Evolutionary conservation across 1,140 invertebrate genomes (phyloP).

Genomic region (Drosophila mojavensis): DNA sequence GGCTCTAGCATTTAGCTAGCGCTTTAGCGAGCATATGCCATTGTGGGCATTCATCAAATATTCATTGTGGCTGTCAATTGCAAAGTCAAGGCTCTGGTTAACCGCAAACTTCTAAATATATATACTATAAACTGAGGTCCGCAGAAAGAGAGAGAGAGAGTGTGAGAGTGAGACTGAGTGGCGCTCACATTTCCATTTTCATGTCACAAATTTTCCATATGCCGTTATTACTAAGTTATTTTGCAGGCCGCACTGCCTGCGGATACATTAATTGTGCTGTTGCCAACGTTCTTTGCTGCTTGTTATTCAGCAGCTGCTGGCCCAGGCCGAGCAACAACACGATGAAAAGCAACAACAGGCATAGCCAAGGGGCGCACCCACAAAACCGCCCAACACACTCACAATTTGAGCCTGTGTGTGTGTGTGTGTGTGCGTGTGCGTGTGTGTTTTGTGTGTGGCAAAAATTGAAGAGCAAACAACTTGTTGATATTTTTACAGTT

Average conservation of each 20-base stretch:
- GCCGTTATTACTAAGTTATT: slow-evolving; percentile 77
- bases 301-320: slow-evolving; percentile 68
- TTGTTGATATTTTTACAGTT: slow-evolving; percentile 82
- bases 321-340: slow-evolving; percentile 28
- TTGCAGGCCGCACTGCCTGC: slow-evolving; percentile 51
- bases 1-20: slow-evolving; percentile 37
- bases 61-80: slow-evolving; percentile 44
- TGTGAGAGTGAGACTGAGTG: neutral
- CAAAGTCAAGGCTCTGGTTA: slow-evolving; percentile 33
- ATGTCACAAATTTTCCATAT: slow-evolving; percentile 73
- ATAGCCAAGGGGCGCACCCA: slow-evolving; percentile 20
- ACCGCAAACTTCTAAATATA: slow-evolving; percentile 55
- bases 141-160: neutral
- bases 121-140: neutral
- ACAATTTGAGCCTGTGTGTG: slow-evolving; percentile 20
- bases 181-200: slow-evolving; percentile 42
- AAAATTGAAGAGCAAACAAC: slow-evolving; percentile 76
- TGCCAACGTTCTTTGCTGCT: slow-evolving; percentile 47
- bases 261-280: slow-evolving; percentile 72
- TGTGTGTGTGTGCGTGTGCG: slow-evolving; percentile 2
- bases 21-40: slow-evolving; percentile 8
- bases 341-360: slow-evolving; percentile 7
- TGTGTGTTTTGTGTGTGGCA: slow-evolving; percentile 36
- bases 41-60: slow-evolving; percentile 47
- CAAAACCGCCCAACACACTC: slow-evolving; percentile 20